Conservation (phyloP, 2,113 vertebrate genomes). For the Pavo muticus region DNA sequence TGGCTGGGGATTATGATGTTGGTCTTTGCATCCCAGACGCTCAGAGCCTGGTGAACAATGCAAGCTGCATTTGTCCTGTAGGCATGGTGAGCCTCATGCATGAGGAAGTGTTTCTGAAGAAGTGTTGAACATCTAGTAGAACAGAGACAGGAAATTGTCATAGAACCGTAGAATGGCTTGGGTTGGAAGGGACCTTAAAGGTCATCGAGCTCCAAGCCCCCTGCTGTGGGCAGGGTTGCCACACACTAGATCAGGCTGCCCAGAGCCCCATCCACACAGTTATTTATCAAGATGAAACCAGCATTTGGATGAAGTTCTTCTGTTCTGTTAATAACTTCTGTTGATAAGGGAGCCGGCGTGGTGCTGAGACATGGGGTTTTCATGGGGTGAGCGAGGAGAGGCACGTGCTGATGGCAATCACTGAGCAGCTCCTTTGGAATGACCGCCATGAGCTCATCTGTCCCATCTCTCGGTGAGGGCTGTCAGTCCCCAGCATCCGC, state of each 20-base stretch:
- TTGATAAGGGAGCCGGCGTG: background rate
- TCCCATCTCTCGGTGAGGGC: slow-evolving; percentile 1
- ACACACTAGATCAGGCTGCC: too few species aligned
- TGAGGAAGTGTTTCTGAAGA: background rate
- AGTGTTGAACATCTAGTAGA: slow-evolving; percentile 31
- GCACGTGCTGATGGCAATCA: background rate
- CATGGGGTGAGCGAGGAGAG: slow-evolving; percentile 22
- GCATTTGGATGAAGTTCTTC: slow-evolving; percentile 49
- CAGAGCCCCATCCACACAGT: background rate
- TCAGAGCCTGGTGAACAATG: background rate
- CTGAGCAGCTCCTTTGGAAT: background rate
- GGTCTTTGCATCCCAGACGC: background rate
- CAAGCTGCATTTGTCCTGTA: background rate
- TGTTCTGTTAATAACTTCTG: slow-evolving; percentile 26
- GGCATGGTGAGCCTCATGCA: background rate
- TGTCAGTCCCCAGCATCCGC: slow-evolving; percentile 51
- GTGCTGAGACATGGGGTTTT: background rate
- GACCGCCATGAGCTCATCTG: slow-evolving; percentile 25
- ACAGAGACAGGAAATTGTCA: slow-evolving; percentile 7
- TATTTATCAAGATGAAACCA: slow-evolving; percentile 55
- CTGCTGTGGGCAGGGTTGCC: too few species aligned
- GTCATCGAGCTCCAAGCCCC: too few species aligned
- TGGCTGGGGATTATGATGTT: background rate
- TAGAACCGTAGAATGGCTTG: too few species aligned
- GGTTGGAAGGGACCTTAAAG: too few species aligned